A percentile compares a stretch with the other conserved stretches of the same genome.
These are phyloP conservation scores for Drosophila azteca DNA, from an alignment of 1,140 invertebrate species.

Conservation along the genomic window DNA sequence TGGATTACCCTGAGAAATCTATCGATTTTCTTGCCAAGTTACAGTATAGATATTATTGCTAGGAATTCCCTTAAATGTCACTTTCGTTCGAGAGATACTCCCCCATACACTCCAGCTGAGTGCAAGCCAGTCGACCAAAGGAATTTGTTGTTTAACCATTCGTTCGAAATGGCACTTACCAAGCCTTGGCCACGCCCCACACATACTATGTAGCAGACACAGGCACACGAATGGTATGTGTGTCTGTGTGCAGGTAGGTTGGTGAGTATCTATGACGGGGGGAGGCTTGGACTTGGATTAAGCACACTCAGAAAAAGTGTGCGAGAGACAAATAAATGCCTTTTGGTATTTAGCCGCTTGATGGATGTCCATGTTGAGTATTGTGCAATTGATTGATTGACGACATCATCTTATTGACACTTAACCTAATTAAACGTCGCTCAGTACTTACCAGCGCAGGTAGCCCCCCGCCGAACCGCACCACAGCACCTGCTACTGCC, in stretches of 20 bases:
- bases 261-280: conserved; percentile 11
- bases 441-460: conserved; percentile 47
- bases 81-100: too few species aligned
- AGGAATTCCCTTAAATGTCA: neutral
- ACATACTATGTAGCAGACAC: neutral
- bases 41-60: too few species aligned
- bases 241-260: neutral
- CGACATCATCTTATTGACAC: conserved; percentile 76
- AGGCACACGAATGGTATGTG: neutral
- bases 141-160: conserved; percentile 20
- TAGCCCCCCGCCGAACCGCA: conserved; percentile 10
- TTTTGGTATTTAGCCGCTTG: conserved; percentile 63
- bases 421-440: conserved; percentile 77
- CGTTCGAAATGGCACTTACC: conserved; percentile 7
- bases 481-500: conserved; percentile 63
- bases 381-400: conserved; percentile 66
- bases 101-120: too few species aligned
- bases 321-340: conserved; percentile 33
- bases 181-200: conserved; percentile 4
- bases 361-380: conserved; percentile 59
- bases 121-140: neutral
- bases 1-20: too few species aligned
- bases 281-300: conserved; percentile 38
- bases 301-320: conserved; percentile 31
- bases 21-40: too few species aligned